These are phyloP conservation scores for Protomyctophum bolini DNA, from an alignment of 2,113 vertebrate species.

Conservation along the genomic window DNA sequence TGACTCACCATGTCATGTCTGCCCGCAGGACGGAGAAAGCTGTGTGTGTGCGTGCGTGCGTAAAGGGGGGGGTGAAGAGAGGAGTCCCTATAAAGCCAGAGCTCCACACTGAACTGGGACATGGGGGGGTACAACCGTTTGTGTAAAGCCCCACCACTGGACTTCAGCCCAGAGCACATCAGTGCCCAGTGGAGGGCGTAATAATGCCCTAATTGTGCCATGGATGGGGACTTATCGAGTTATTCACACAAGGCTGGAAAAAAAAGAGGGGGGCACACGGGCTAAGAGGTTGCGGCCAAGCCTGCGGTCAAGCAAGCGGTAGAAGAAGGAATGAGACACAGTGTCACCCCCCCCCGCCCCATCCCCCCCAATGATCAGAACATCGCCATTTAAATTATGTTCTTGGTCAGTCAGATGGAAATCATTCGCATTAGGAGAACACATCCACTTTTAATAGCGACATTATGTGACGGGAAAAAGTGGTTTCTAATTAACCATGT, in stretches of 20 bases:
- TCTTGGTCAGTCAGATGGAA: constrained; percentile 58
- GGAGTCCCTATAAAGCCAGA: constrained; percentile 47
- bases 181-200: constrained; percentile 67
- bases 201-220: constrained; percentile 76
- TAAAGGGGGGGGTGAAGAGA: constrained; percentile 71
- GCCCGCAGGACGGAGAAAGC: constrained; percentile 45
- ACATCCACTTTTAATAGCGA: constrained; percentile 38
- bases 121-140: constrained; percentile 25
- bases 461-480: constrained; percentile 43
- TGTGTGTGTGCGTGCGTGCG: constrained; percentile 2
- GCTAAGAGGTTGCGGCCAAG: constrained; percentile 60
- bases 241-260: constrained; percentile 66
- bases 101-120: constrained; percentile 44
- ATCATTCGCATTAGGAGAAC: constrained; percentile 54
- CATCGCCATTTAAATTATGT: constrained; percentile 54
- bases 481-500: constrained; percentile 47
- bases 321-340: constrained; percentile 57
- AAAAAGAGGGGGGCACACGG: constrained; percentile 3
- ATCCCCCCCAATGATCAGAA: constrained; percentile 66
- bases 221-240: constrained; percentile 62
- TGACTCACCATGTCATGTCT: constrained; percentile 62
- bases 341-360: constrained; percentile 64
- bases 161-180: constrained; percentile 53
- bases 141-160: constrained; percentile 26
- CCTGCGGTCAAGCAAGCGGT: constrained; percentile 58